A percentile compares a stretch with the other conserved stretches of the same genome.
Evolutionary conservation across 92 coral and sea anemone species (phyloP).

Genomic region (Galaxea fascicularis): DNA sequence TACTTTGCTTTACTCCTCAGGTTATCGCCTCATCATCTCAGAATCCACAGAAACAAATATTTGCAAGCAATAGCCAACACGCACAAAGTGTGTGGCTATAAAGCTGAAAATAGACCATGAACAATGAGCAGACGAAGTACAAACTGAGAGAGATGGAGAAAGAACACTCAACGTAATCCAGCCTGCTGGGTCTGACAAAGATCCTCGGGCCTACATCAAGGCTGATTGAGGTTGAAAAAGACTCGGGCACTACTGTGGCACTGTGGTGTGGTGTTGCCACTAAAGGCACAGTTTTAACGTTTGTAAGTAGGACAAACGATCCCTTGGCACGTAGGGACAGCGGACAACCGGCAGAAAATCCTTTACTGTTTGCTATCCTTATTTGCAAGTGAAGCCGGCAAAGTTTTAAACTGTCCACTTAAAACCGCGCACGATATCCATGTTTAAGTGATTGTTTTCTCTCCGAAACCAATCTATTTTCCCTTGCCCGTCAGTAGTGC

Average conservation of each 20-base stretch:
- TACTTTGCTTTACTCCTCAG: constrained; percentile 28
- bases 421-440: background rate
- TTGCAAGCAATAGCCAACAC: constrained; percentile 14
- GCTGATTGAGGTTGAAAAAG: constrained; percentile 29
- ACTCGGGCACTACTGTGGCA: background rate
- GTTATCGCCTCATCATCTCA: background rate
- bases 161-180: background rate
- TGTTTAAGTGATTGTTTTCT: background rate
- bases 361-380: background rate
- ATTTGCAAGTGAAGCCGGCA: background rate
- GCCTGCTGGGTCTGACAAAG: background rate
- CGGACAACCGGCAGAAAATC: background rate
- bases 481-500: background rate
- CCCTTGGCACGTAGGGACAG: background rate
- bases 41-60: background rate
- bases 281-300: background rate
- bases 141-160: background rate
- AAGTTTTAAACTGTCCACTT: background rate
- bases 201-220: constrained; percentile 1
- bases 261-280: background rate
- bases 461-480: background rate
- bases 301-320: constrained; percentile 36
- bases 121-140: background rate
- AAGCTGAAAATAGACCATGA: constrained; percentile 2
- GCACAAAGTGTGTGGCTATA: constrained; percentile 25